Evolutionary conservation across 2,113 vertebrate species (phyloP).

Genomic region (Tetraodon nigroviridis): DNA sequence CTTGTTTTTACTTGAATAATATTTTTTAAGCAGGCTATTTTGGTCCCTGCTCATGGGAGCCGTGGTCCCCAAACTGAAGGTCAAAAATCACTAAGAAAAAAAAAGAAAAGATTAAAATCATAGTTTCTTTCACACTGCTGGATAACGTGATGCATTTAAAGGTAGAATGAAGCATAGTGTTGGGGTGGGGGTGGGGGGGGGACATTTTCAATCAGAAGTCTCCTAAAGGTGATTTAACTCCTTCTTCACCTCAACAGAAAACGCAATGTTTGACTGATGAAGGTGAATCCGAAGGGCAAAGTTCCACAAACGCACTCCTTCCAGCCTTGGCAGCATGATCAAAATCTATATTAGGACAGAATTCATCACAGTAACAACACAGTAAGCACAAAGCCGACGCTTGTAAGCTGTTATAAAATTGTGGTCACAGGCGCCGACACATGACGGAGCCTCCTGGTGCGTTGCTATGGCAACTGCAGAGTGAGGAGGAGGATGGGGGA

Average conservation of each 20-base stretch:
- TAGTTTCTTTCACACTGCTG: not conserved
- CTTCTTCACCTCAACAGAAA: conserved; percentile 1
- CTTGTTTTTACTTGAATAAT: no score
- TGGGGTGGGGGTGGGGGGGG: not conserved
- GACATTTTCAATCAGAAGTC: conserved; percentile 1
- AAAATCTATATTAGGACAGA: conserved; percentile 34
- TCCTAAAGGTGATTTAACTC: not conserved
- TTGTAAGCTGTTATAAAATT: conserved; percentile 47
- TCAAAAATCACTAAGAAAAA: not conserved
- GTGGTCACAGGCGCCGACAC: conserved; percentile 58
- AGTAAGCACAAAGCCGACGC: conserved; percentile 46
- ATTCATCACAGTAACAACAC: conserved; percentile 16
- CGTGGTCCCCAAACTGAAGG: not conserved
- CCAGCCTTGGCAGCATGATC: conserved; percentile 9
- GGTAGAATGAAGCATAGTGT: not conserved
- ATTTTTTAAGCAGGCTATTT: not conserved
- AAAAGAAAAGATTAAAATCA: not conserved
- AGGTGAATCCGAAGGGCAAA: not conserved
- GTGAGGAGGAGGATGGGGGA: conserved; percentile 1
- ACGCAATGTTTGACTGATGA: not conserved
- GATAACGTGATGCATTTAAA: not conserved
- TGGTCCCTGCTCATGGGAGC: not conserved
- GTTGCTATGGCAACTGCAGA: conserved; percentile 67
- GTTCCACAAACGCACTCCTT: conserved; percentile 4
- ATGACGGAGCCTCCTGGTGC: conserved; percentile 59